Evolutionary conservation across 2,888 invertebrate species (phyloP), one percentile per base, ranked within the genome.

Genomic region (Chrysolina americana): DNA sequence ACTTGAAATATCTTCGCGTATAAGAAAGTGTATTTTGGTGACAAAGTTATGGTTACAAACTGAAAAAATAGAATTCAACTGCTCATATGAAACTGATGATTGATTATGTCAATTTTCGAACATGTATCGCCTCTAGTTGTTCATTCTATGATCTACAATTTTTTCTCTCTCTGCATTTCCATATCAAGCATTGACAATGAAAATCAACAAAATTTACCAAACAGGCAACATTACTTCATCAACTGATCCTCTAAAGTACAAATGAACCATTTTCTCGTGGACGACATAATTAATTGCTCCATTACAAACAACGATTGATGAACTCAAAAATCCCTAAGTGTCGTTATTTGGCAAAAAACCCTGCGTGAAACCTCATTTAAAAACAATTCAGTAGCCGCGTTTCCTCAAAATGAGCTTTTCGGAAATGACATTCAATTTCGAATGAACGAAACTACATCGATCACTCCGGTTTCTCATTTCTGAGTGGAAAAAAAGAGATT

Each of bases 331-430:
- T 65, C 71, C 64, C 48, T 48, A 53, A 73, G 70, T 69, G 68
- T 64, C 76, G 68, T 72, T 75, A 74, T 56, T 72, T 65, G 36
- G 75, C 65, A 74, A 77, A 79, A 77, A 80, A 77, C 76, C 71
- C 71, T 70, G 73, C 70, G 70, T 74, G 76, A 76, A 78, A 80
- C 80, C 82, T 81, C 81, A 82, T 83, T 83, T 81, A 80, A 81
- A 83, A 81, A 80, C 81, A 83, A 66, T 66, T 48, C 28, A 50
- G 28, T 28, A 50, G 17, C 50, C 28, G 66, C 50, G 15, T 28
- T 36, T 11, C 19, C 21, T 66, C 66, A 66, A 28, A 66, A 36
- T 50, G 66, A 47, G 36, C 50, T 36, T 17, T 36, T 50, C 50
- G 41, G 50, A 66, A 50, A 50, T 66, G 66, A 66, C 66, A 66